Conservation (phyloP, 2,113 vertebrate genomes). For the Petromus typicus region DNA sequence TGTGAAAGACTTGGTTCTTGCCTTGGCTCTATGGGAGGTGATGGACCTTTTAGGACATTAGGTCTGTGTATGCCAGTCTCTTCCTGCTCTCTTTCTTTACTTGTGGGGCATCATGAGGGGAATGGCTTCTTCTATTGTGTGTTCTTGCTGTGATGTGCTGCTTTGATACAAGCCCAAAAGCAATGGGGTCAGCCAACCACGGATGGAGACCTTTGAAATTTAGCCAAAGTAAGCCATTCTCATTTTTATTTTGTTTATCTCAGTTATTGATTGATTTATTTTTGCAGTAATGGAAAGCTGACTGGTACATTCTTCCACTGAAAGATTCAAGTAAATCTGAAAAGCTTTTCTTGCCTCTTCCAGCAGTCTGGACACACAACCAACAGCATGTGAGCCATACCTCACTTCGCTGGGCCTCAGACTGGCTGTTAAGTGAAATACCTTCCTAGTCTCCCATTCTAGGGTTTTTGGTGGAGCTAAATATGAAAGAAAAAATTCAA, state of each 20-base stretch:
- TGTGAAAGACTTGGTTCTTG: neutral
- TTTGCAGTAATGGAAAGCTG: neutral
- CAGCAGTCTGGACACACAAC: neutral
- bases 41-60: neutral
- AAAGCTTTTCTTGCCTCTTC: neutral
- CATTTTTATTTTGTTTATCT: neutral
- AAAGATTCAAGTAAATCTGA: neutral
- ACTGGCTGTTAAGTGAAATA: neutral
- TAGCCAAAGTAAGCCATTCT: neutral
- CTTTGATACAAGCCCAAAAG: neutral
- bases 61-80: neutral
- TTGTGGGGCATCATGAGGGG: neutral
- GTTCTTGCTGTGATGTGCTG: neutral
- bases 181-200: neutral
- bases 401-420: neutral
- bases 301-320: neutral
- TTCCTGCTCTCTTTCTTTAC: neutral
- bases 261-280: neutral
- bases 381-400: neutral
- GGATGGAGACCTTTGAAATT: neutral
- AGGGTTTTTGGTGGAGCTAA: neutral
- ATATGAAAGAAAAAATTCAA: neutral
- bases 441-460: neutral
- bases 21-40: neutral
- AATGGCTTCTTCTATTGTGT: neutral